Percentiles rank a stretch among this genome's conserved stretches.
Evolutionary conservation across 2,888 invertebrate genomes (phyloP).

Genomic region (Cephus rjabovi): DNA sequence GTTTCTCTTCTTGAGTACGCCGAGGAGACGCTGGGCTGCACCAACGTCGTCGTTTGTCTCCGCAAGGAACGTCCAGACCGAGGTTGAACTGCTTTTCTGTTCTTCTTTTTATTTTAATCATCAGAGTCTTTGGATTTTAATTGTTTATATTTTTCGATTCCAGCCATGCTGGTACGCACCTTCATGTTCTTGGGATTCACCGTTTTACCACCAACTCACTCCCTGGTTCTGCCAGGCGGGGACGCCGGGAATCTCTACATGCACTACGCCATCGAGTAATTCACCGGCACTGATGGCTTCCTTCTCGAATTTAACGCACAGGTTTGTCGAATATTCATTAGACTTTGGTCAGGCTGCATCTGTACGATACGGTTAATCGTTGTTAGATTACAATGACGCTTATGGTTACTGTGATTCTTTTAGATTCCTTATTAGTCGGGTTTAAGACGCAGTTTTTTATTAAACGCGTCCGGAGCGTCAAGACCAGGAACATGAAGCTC

Average conservation of each 20-base stretch:
- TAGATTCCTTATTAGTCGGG: neutral
- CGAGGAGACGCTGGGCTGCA: constrained; percentile 89
- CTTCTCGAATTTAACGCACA: constrained; percentile 58
- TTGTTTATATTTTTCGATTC: constrained; percentile 25
- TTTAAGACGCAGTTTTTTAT: neutral
- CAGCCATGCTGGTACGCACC: constrained; percentile 87
- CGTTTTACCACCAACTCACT: constrained; percentile 85
- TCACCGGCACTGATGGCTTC: constrained; percentile 36
- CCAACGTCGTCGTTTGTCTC: constrained; percentile 84
- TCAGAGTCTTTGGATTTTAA: neutral
- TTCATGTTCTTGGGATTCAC: constrained; percentile 98
- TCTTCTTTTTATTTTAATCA: constrained; percentile 8
- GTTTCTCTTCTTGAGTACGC: constrained; percentile 94
- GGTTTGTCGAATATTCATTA: constrained; percentile 34
- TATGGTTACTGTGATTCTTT: neutral
- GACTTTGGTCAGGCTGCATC: no score
- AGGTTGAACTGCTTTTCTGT: constrained; percentile 55
- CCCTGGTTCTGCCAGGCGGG: constrained; percentile 76
- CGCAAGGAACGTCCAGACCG: constrained; percentile 87
- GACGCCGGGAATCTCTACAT: constrained; percentile 76
- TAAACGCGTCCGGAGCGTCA: neutral
- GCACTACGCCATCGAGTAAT: constrained; percentile 70
- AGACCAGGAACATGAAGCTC: neutral
- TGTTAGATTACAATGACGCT: no score
- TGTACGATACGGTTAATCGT: no score